A percentile compares a stretch with the other conserved stretches of the same genome.
phyloP scores from a whole-genome alignment of 2,888 invertebrate species.

The Leucophora obtusa region DNA sequence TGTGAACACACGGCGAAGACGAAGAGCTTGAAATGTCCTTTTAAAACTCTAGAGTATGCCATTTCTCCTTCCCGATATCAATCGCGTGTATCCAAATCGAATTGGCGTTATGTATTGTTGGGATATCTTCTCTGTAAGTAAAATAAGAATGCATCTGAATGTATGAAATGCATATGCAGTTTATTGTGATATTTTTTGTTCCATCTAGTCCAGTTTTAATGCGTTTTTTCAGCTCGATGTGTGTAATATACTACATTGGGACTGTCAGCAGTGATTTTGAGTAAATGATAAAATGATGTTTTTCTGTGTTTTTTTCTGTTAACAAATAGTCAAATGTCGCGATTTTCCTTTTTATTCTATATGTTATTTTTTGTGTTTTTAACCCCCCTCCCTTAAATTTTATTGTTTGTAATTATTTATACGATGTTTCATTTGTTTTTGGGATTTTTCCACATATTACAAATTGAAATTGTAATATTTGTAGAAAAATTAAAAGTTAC shows the following conservation, averaged over 20 bases:
- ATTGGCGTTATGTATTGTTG: too few relatives aligned
- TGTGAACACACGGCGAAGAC: too few relatives aligned
- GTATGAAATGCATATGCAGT: slow-evolving; percentile 55
- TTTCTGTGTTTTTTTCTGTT: slow-evolving; percentile 29
- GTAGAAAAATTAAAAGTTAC: background rate
- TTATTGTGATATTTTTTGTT: slow-evolving; percentile 43
- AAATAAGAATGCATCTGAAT: background rate
- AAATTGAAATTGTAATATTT: slow-evolving; percentile 48
- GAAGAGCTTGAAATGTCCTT: too few relatives aligned
- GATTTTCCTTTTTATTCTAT: slow-evolving; percentile 7
- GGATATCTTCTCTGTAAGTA: too few relatives aligned
- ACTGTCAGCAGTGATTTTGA: slow-evolving; percentile 30
- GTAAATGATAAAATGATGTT: slow-evolving; percentile 39
- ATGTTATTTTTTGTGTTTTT: slow-evolving; percentile 10
- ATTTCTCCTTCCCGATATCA: too few relatives aligned
- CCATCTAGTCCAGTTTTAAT: background rate
- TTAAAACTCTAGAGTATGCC: too few relatives aligned
- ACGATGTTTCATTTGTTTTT: slow-evolving; percentile 77
- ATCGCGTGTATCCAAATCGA: too few relatives aligned
- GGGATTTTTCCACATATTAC: slow-evolving; percentile 73
- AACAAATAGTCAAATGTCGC: slow-evolving; percentile 57
- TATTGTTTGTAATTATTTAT: slow-evolving; percentile 74
- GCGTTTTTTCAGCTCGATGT: slow-evolving; percentile 23
- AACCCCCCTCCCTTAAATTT: slow-evolving; percentile 21
- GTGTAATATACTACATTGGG: slow-evolving; percentile 64